A percentile compares a stretch with the other conserved stretches of the same genome.
Conservation (phyloP, 92 coral and sea anemone species). For the Nematostella vectensis region DNA sequence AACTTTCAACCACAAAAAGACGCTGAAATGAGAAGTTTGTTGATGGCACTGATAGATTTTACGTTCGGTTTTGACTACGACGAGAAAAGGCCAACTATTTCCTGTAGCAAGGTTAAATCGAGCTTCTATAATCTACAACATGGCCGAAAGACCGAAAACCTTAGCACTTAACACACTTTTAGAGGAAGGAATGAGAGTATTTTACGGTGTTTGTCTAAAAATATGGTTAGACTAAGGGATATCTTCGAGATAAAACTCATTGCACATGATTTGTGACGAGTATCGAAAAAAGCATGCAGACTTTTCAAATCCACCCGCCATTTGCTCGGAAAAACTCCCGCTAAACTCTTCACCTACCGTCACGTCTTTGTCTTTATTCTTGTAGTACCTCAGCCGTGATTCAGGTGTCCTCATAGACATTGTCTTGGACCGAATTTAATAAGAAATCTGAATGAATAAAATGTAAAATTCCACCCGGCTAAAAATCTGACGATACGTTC, state of each 20-base stretch:
- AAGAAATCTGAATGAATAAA: slow-evolving; percentile 20
- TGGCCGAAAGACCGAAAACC: too few relatives aligned
- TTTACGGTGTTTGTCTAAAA: neutral
- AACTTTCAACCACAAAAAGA: too few relatives aligned
- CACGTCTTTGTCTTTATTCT: slow-evolving; percentile 94
- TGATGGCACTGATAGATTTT: too few relatives aligned
- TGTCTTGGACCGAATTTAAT: slow-evolving; percentile 1
- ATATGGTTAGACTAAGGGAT: neutral
- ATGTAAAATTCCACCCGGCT: slow-evolving; percentile 36
- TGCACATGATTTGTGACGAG: neutral
- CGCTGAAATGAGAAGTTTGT: too few relatives aligned
- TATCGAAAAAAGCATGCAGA: neutral
- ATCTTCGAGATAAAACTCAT: neutral
- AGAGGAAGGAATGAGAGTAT: too few relatives aligned
- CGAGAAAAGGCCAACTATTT: too few relatives aligned
- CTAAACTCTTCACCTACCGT: slow-evolving; percentile 54
- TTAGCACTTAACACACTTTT: too few relatives aligned
- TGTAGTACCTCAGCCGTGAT: slow-evolving; percentile 74
- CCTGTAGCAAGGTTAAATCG: too few relatives aligned
- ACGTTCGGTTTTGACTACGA: too few relatives aligned
- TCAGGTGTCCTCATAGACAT: slow-evolving; percentile 83
- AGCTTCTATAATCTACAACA: too few relatives aligned
- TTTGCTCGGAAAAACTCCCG: slow-evolving; percentile 7
- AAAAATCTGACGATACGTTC: slow-evolving; percentile 32
- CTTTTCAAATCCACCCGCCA: slow-evolving; percentile 69